Evolutionary conservation across 2,113 vertebrate species (phyloP), one percentile per base, ranked within the genome.

Genomic region (Thalassoma bifasciatum): DNA sequence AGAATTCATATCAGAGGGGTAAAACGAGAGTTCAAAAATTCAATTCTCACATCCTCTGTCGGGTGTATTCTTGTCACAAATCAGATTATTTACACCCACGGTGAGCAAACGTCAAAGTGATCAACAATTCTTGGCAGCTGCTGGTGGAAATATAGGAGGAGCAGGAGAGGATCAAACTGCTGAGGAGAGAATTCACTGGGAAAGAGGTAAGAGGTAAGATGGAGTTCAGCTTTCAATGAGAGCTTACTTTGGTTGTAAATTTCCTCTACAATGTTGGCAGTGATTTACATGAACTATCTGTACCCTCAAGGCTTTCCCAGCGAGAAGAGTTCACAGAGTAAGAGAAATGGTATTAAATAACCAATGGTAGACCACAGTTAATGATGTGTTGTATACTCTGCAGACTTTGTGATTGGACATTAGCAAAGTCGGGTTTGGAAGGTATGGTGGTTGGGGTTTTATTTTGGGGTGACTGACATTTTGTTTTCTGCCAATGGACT

Each of bases 31-130:
- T 86, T 91, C 52, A 77, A 82, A 82, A 86, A 89, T 81, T 78
- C 83, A 86, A 88, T 90, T 88, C 87, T 53, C 85, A 87, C 87
- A 75, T 86, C 74, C 67, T 78, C 78, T 53, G 59, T 65, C 75
- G 60, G 66, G 64, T 50, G 68, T 59, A 44, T 72, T 66, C 62
- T 63, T 65, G 60, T 83, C 73, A 75, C 82, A 85, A 83, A 86
- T 85, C 75, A 34, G 67, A 91, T 90, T 90, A 82, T 86, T 77
- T 87, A 74, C 79, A 75, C 84, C 67, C 75, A 73, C 60, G 8
- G 72, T 24, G 78, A 76, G 74, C 52, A 2, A 36, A 81, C 37
- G 61, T 83, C 83, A 77, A 58, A 69, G 68, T 34, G 81, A 88
- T 84, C 82, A 79, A 60, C 74, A 21, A 56, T 42, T 71, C 53